Evolutionary conservation across 2,888 invertebrate species (phyloP).

Genomic region (Choreutis nemorana): DNA sequence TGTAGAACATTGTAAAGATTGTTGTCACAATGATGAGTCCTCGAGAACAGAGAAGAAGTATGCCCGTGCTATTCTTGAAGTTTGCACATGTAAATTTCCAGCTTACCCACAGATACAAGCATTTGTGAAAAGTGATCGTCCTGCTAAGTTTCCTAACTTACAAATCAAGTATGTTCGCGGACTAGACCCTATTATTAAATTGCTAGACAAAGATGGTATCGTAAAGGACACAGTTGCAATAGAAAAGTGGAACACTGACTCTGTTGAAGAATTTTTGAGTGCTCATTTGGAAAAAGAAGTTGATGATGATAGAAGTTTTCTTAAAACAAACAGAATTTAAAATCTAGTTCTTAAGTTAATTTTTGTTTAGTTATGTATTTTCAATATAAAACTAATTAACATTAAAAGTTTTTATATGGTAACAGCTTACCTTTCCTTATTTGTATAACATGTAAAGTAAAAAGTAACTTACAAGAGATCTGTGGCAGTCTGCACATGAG

Average conservation of each 20-base stretch:
- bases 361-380: no score
- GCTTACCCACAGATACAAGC: slow-evolving; percentile 98
- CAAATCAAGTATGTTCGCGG: slow-evolving; percentile 93
- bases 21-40: slow-evolving; percentile 79
- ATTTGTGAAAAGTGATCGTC: slow-evolving; percentile 93
- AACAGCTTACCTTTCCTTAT: no score
- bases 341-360: slow-evolving; percentile 4
- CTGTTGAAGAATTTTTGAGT: slow-evolving; percentile 94
- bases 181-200: slow-evolving; percentile 91
- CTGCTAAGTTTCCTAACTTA: slow-evolving; percentile 89
- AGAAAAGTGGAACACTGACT: slow-evolving; percentile 98
- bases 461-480: slow-evolving; percentile 70
- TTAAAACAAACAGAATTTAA: slow-evolving; percentile 68
- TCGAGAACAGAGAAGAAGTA: slow-evolving; percentile 77
- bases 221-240: slow-evolving; percentile 91
- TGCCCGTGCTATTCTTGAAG: slow-evolving; percentile 91
- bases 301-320: slow-evolving; percentile 64
- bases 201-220: slow-evolving; percentile 85
- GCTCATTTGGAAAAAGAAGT: slow-evolving; percentile 78
- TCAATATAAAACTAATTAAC: no score
- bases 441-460: no score
- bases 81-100: slow-evolving; percentile 98
- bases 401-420: no score
- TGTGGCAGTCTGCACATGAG: slow-evolving; percentile 87
- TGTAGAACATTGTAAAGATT: slow-evolving; percentile 77